Evolutionary conservation across 2,797 vertebrate genomes (phyloP).

Genomic region (Sebastes wilsoni): DNA sequence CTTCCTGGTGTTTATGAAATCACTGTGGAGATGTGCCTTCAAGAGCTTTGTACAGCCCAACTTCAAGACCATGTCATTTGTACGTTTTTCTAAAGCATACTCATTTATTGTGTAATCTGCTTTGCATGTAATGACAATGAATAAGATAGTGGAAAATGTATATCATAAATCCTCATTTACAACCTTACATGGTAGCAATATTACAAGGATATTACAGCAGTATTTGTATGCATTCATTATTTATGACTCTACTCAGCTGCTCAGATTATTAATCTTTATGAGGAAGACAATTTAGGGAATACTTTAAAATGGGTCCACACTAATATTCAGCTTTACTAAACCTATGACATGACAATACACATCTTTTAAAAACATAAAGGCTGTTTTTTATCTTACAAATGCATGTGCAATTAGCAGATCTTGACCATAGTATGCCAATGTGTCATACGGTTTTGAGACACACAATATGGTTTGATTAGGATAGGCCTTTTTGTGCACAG

Average conservation of each 20-base stretch:
- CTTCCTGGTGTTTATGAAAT: constrained; percentile 83
- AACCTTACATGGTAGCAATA: not conserved
- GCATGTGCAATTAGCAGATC: not conserved
- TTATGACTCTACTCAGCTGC: not conserved
- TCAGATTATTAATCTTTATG: not conserved
- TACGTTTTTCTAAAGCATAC: constrained; percentile 52
- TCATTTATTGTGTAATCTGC: not conserved
- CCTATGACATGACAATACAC: not conserved
- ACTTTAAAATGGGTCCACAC: not conserved
- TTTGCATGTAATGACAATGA: not conserved
- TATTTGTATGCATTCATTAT: not conserved
- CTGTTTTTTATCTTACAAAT: not conserved
- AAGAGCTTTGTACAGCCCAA: constrained; percentile 79
- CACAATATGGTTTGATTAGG: not conserved
- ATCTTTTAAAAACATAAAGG: not conserved
- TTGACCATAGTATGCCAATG: not conserved
- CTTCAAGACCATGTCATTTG: constrained; percentile 73
- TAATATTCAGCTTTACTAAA: not conserved
- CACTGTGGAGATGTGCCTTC: constrained; percentile 84
- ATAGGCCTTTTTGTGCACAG: not conserved
- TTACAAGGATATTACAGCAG: not conserved
- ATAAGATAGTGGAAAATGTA: not conserved
- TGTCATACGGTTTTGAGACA: not conserved
- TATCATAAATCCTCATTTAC: not conserved
- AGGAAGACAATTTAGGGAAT: not conserved